Percentiles rank a stretch among this genome's conserved stretches.
Evolutionary conservation across 2,113 vertebrate species (phyloP).

Genomic region (Hydrochoerus hydrochaeris): DNA sequence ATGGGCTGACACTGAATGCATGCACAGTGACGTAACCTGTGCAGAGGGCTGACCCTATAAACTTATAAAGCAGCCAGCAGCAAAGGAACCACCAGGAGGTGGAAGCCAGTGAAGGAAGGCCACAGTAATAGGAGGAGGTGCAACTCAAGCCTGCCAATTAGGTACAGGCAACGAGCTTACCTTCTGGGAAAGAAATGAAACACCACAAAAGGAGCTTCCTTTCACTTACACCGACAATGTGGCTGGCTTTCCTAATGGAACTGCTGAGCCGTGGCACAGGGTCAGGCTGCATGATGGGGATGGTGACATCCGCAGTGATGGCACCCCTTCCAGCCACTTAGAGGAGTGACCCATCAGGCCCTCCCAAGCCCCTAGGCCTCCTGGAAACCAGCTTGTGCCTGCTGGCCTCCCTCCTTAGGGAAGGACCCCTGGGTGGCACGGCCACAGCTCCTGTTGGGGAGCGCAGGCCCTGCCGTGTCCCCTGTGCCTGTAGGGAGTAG

Average conservation of each 20-base stretch:
- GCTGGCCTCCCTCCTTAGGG: neutral
- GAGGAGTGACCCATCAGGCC: neutral
- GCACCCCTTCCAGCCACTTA: accelerated
- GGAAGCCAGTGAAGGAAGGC: too few relatives aligned
- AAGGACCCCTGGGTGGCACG: too few relatives aligned
- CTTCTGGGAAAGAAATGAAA: neutral
- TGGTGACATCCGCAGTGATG: neutral
- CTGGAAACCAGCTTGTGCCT: neutral
- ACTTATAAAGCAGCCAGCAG: too few relatives aligned
- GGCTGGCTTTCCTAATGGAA: too few relatives aligned
- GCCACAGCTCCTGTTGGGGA: neutral
- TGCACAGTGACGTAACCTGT: neutral
- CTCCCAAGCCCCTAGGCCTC: neutral
- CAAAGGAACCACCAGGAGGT: accelerated
- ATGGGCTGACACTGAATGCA: too few relatives aligned
- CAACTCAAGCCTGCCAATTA: accelerated
- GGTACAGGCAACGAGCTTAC: too few relatives aligned
- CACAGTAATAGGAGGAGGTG: too few relatives aligned
- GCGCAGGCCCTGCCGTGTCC: neutral
- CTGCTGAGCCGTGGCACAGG: neutral
- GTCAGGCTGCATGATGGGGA: accelerated
- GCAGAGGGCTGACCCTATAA: neutral
- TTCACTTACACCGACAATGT: too few relatives aligned
- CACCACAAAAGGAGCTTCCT: accelerated
- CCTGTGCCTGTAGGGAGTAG: neutral